These are phyloP conservation scores for Chlorocebus sabaeus DNA, from an alignment of 2,113 vertebrate genomes.

Conservation along the genomic window DNA sequence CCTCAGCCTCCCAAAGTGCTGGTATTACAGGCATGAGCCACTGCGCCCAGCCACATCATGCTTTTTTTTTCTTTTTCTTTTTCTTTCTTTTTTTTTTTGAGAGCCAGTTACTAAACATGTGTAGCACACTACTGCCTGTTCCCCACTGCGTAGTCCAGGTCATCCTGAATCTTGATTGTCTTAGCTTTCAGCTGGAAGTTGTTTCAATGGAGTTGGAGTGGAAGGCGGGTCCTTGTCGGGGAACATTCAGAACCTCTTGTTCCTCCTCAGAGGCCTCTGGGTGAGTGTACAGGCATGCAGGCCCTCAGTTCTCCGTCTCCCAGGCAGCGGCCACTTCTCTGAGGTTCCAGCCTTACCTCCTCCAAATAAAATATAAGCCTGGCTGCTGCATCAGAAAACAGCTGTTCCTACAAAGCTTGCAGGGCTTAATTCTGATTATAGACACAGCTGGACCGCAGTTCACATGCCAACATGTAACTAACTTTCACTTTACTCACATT, in stretches of 20 bases:
- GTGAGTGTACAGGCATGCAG: neutral
- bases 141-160: neutral
- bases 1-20: too few species aligned
- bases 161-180: neutral
- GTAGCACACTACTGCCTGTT: neutral
- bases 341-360: neutral
- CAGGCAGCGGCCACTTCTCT: neutral
- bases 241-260: neutral
- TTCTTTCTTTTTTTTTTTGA: neutral
- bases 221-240: accelerated
- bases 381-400: neutral
- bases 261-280: neutral
- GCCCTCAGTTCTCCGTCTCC: neutral
- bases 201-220: accelerated
- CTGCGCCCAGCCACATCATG: neutral
- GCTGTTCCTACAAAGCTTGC: slow-evolving; percentile 35
- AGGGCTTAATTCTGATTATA: slow-evolving; percentile 2
- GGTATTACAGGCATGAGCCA: too few species aligned
- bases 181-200: neutral
- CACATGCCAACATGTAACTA: slow-evolving; percentile 32
- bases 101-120: neutral
- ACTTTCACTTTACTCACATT: slow-evolving; percentile 75
- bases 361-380: neutral
- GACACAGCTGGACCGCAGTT: slow-evolving; percentile 62
- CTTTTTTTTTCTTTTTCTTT: neutral